Conservation (phyloP, 2,888 invertebrate genomes). For the Agriotes lineatus region DNA sequence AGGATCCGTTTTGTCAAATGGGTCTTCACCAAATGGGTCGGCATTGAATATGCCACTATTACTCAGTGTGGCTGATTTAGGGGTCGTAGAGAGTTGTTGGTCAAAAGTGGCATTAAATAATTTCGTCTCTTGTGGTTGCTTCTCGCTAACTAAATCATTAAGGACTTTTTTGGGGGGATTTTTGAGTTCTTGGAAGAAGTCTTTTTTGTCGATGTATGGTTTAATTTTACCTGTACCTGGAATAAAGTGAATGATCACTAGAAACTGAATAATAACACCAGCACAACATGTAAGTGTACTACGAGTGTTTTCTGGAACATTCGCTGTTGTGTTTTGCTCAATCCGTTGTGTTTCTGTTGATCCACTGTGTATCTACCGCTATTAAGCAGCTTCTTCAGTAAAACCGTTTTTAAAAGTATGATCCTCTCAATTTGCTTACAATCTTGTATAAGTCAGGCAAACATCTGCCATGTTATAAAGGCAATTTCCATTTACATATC, state of each 20-base stretch:
- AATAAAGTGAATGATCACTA: conserved; percentile 11
- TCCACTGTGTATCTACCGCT: not conserved
- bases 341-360: not conserved
- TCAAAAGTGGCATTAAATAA: conserved; percentile 54
- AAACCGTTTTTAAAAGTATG: conserved; percentile 23
- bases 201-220: conserved; percentile 95
- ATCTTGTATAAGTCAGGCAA: not conserved
- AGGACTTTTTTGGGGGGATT: conserved; percentile 94
- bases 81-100: conserved; percentile 29
- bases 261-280: not conserved
- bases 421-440: not conserved
- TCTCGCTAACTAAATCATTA: conserved; percentile 79
- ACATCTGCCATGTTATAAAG: not conserved
- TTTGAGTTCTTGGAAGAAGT: conserved; percentile 95
- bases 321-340: not conserved
- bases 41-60: conserved; percentile 65
- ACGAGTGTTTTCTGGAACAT: conserved; percentile 1
- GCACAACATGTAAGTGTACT: not conserved
- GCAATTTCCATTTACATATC: too few relatives aligned
- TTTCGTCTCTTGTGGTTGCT: conserved; percentile 45
- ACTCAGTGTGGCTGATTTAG: conserved; percentile 34
- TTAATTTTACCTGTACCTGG: conserved; percentile 86
- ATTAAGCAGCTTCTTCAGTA: not conserved
- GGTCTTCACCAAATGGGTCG: conserved; percentile 79
- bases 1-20: conserved; percentile 79